Evolutionary conservation across 1,140 invertebrate genomes (phyloP).

Genomic region (Dendroctonus valens): DNA sequence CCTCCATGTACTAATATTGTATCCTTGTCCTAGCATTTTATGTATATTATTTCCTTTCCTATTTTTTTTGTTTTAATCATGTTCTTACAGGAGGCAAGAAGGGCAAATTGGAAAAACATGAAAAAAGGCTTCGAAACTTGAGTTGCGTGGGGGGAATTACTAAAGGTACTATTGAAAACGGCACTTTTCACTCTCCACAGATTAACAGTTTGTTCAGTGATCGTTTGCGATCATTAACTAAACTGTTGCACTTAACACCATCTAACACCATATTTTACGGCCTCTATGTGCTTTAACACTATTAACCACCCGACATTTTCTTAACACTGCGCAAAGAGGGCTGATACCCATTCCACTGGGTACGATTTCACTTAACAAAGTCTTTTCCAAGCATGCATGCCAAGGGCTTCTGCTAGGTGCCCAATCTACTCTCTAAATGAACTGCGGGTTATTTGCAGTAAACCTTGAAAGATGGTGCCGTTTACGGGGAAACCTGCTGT

Average conservation of each 20-base stretch:
- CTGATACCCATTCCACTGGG: too few species aligned
- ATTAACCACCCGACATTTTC: not conserved
- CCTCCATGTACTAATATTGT: not conserved
- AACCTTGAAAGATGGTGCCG: conserved; percentile 86
- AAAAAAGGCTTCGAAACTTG: conserved; percentile 63
- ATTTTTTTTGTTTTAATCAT: conserved; percentile 28
- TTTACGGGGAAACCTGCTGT: conserved; percentile 87
- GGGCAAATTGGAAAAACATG: conserved; percentile 62
- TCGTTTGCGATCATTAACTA: not conserved
- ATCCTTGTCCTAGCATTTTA: not conserved
- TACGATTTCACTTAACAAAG: too few species aligned
- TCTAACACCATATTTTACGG: not conserved
- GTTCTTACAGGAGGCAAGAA: conserved; percentile 59
- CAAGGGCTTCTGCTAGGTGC: too few species aligned
- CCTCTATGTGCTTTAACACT: not conserved
- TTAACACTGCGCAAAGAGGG: too few species aligned
- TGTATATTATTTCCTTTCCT: conserved; percentile 11
- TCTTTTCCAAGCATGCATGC: too few species aligned
- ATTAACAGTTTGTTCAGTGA: not conserved
- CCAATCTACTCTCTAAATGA: not conserved
- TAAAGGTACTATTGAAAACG: conserved; percentile 59
- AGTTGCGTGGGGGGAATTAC: conserved; percentile 67
- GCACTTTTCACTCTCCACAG: conserved; percentile 11
- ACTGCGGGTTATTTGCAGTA: conserved; percentile 56
- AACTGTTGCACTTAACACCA: conserved; percentile 4